phyloP scores from a whole-genome alignment of 2,797 vertebrate genomes.

The Caiman crocodilus region DNA sequence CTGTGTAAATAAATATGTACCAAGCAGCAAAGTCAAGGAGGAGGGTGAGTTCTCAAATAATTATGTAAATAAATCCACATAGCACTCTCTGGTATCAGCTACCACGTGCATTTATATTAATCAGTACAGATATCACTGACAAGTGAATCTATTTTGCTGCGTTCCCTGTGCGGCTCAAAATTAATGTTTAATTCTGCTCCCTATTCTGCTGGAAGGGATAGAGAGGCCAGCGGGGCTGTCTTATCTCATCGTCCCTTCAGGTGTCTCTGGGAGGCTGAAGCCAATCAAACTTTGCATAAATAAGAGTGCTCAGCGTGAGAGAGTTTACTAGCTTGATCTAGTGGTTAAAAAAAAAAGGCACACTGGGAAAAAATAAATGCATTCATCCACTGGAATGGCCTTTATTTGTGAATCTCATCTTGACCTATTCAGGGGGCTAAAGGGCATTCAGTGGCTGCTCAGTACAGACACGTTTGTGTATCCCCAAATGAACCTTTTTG shows the following conservation, averaged over 20 bases:
- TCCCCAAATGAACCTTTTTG: conserved; percentile 52
- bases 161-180: conserved; percentile 53
- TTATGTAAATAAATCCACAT: conserved; percentile 76
- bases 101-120: conserved; percentile 70
- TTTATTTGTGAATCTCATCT: conserved; percentile 56
- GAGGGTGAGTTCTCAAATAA: conserved; percentile 63
- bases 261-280: conserved; percentile 56
- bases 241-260: conserved; percentile 64
- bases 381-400: conserved; percentile 52
- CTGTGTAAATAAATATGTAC: conserved; percentile 72
- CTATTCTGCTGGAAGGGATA: conserved; percentile 10
- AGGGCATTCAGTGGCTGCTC: conserved; percentile 60
- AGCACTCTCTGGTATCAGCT: conserved; percentile 52
- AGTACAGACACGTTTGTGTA: conserved; percentile 32
- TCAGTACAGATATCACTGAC: conserved; percentile 57
- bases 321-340: conserved; percentile 32
- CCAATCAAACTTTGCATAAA: conserved; percentile 38
- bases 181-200: conserved; percentile 31
- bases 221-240: background rate
- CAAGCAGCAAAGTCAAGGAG: conserved; percentile 61
- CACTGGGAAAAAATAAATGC: conserved; percentile 31
- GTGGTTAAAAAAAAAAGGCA: background rate
- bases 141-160: conserved; percentile 56
- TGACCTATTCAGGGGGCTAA: conserved; percentile 58
- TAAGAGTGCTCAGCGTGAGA: background rate